These are phyloP conservation scores for Platycheirus rosarum DNA, from an alignment of 2,888 invertebrate species.

Conservation along the genomic window DNA sequence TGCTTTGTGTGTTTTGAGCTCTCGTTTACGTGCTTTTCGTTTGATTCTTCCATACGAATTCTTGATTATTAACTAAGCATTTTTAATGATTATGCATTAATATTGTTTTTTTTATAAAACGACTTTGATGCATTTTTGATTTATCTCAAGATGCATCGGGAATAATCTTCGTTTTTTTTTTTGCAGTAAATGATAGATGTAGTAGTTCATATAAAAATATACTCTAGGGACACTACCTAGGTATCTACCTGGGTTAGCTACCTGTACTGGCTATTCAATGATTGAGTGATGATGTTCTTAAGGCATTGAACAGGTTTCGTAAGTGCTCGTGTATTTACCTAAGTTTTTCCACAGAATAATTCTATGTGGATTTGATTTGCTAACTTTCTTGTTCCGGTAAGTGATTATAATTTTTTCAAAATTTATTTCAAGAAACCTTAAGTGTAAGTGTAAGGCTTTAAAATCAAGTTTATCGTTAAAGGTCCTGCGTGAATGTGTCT, in stretches of 20 bases:
- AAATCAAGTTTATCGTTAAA: no score
- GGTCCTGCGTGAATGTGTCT: no score
- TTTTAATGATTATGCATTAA: constrained; percentile 61
- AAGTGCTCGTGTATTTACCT: constrained; percentile 12
- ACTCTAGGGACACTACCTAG: no score
- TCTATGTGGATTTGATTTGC: constrained; percentile 51
- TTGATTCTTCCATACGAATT: constrained; percentile 63
- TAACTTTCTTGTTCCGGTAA: constrained; percentile 55
- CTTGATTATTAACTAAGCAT: constrained; percentile 60
- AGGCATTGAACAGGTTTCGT: constrained; percentile 67
- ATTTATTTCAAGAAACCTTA: constrained; percentile 11
- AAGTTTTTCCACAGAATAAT: constrained; percentile 1
- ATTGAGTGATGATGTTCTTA: constrained; percentile 26
- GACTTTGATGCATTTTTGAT: constrained; percentile 39
- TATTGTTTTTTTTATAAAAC: constrained; percentile 18
- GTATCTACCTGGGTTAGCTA: neutral
- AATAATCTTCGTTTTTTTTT: constrained; percentile 51
- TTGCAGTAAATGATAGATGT: constrained; percentile 7
- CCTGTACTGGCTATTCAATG: neutral
- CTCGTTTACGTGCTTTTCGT: constrained; percentile 66
- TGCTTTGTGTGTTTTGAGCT: constrained; percentile 58
- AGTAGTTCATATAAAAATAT: neutral
- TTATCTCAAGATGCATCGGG: constrained; percentile 53
- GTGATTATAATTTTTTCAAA: constrained; percentile 14
- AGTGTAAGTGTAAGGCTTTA: no score